A percentile compares a stretch with the other conserved stretches of the same genome.
Conservation (phyloP, 2,888 invertebrate species). For the Alloscopus bannaensis region DNA sequence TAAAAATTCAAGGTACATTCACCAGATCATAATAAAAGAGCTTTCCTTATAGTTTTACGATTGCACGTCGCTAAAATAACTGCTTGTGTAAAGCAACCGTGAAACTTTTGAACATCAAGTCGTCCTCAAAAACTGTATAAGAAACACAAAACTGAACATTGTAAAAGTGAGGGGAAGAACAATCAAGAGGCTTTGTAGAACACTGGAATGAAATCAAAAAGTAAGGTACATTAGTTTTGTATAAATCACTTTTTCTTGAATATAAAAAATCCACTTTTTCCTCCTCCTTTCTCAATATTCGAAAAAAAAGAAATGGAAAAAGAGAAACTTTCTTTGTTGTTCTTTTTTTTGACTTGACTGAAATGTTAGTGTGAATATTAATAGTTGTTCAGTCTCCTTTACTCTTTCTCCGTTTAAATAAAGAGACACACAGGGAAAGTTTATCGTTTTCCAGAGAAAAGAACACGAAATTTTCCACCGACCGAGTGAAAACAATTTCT, state of each 20-base stretch:
- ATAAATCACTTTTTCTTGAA: conserved; percentile 31
- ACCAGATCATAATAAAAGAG: conserved; percentile 8
- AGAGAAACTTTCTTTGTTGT: neutral
- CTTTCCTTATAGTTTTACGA: neutral
- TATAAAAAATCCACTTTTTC: neutral
- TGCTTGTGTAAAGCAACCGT: no score
- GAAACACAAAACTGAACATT: no score
- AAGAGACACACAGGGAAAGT: conserved; percentile 13
- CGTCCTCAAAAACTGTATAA: no score
- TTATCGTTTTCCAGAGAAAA: conserved; percentile 50
- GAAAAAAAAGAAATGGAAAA: neutral
- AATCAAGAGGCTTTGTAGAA: neutral
- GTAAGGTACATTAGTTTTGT: conserved; percentile 28
- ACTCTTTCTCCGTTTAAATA: conserved; percentile 1
- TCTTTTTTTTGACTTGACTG: neutral
- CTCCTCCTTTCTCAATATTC: conserved; percentile 3
- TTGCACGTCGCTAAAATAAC: conserved; percentile 1
- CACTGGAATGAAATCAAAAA: conserved; percentile 41
- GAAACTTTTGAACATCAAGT: no score
- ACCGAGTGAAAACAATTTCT: neutral
- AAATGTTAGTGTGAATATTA: conserved; percentile 26
- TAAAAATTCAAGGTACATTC: neutral
- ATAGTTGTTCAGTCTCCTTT: conserved; percentile 16
- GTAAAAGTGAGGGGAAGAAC: no score
- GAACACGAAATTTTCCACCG: conserved; percentile 20